Base-by-base conservation (phyloP, 2,113 vertebrate genomes). In the Semnornis frantzii region DNA sequence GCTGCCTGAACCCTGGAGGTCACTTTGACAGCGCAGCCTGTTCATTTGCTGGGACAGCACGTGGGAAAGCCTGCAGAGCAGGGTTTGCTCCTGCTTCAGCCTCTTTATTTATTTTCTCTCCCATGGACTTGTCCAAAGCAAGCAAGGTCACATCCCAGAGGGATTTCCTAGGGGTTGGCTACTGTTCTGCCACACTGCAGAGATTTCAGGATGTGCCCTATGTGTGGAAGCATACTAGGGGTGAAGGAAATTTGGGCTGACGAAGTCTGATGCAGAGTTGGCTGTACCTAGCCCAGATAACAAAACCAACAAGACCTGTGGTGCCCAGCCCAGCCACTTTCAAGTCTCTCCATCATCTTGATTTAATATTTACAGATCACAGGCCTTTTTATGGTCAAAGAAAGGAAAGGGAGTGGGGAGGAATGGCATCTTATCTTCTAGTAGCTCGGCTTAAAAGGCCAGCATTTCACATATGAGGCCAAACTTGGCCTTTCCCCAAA, bases 91-190 rank as follows among this genome's bases (percentile, higher is more conserved):
- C 0, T 1, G 4, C 50, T 72, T 76, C 55, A 54, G 66, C 79
- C 65, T 83, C 82, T 86, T 73, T 20, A 48, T 91, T 85, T 95
- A 10, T 95, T 94, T 94, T 27, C 89, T 92, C 31, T 19, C 27
- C 46, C 3, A 0, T 7, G 17, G 52, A 37, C 31, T 93, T 4
- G 0, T 80, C 57, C 37, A 72, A 93, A 92, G 33, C 72, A 74
- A 85, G 55, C 6, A 1, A 55, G 62, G 72, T 89, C 82, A 88
- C 44, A 54, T 91, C 87, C 75, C 42, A 0, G 21, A 33, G 73
- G 70, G 72, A 6, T 82, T 91, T 92, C 80, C 73, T 82, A 64
- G 34, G 28, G 37, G 24, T 37, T 87, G 58, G n/a, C 91, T 92
- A 54, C 63, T 0, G 4, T 54, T 68, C 4, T 7, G 39, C 48